Conservation (phyloP, 2,888 invertebrate species). For the Agrochola lychnidis region DNA sequence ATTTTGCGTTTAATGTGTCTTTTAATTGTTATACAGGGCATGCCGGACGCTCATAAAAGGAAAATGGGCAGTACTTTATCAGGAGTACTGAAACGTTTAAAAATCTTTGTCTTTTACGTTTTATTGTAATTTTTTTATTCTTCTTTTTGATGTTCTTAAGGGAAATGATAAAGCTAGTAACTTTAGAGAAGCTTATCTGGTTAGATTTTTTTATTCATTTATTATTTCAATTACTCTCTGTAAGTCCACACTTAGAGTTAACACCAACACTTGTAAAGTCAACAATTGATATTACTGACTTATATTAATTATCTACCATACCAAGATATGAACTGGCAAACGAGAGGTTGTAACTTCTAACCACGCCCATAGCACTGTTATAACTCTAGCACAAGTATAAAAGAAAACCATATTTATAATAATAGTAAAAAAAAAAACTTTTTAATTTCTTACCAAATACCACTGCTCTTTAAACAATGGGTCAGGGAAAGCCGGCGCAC, state of each 20-base stretch:
- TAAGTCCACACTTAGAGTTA: not conserved
- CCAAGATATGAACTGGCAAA: too few relatives aligned
- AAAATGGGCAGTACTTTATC: conserved; percentile 55
- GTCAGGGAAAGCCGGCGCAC: conserved; percentile 94
- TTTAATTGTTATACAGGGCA: conserved; percentile 57
- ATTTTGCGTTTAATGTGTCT: conserved; percentile 56
- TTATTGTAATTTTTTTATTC: not conserved
- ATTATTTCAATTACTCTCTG: not conserved
- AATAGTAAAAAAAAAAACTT: not conserved
- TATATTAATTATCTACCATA: not conserved
- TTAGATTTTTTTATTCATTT: not conserved
- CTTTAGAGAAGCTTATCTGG: not conserved
- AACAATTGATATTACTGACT: not conserved
- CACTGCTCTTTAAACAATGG: conserved; percentile 94
- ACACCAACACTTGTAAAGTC: not conserved
- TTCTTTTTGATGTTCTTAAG: not conserved
- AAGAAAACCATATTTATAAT: not conserved
- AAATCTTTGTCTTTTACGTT: conserved; percentile 49
- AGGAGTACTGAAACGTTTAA: conserved; percentile 44
- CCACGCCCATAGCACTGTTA: too few relatives aligned
- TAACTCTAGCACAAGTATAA: not conserved
- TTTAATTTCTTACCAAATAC: conserved; percentile 93
- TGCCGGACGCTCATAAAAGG: conserved; percentile 70
- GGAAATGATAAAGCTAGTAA: not conserved
- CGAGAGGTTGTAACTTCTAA: not conserved